Conservation (phyloP, 2,888 invertebrate species). For the Celastrina argiolus region DNA sequence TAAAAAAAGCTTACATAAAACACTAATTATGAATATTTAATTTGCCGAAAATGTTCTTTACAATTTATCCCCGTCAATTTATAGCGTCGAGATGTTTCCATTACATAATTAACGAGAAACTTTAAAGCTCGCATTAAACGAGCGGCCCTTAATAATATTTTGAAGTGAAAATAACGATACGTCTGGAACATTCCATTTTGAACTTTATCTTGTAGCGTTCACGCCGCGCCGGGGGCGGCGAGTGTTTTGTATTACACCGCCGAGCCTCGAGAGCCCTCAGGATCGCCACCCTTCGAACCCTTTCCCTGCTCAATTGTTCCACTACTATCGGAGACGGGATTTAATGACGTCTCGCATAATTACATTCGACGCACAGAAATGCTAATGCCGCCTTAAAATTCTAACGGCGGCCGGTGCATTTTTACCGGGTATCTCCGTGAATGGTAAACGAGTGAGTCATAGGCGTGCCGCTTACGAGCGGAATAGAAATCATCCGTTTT, state of each 20-base stretch:
- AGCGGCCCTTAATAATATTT: conserved; percentile 19
- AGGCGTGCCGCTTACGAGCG: conserved; percentile 69
- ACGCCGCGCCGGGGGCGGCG: conserved; percentile 29
- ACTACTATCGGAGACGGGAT: conserved; percentile 67
- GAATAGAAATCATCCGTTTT: conserved; percentile 76
- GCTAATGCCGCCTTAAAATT: conserved; percentile 57
- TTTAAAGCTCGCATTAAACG: conserved; percentile 14
- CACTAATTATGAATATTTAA: background rate
- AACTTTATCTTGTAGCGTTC: conserved; percentile 31
- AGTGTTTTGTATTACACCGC: conserved; percentile 55
- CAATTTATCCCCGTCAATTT: background rate
- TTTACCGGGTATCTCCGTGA: conserved; percentile 72
- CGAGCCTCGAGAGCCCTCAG: conserved; percentile 55
- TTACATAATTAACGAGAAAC: conserved; percentile 22
- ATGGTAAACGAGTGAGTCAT: conserved; percentile 75
- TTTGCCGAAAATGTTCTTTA: background rate
- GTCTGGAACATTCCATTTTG: conserved; percentile 16
- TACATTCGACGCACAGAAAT: conserved; percentile 23
- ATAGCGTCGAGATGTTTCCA: conserved; percentile 4
- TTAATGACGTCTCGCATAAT: conserved; percentile 47
- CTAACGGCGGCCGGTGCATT: conserved; percentile 62
- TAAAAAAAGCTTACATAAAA: no score
- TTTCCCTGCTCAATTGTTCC: conserved; percentile 66
- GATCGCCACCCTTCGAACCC: conserved; percentile 65
- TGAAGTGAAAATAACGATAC: conserved; percentile 8